Evolutionary conservation across 2,888 invertebrate genomes (phyloP).

Genomic region (Dasysyrphus tricinctus): DNA sequence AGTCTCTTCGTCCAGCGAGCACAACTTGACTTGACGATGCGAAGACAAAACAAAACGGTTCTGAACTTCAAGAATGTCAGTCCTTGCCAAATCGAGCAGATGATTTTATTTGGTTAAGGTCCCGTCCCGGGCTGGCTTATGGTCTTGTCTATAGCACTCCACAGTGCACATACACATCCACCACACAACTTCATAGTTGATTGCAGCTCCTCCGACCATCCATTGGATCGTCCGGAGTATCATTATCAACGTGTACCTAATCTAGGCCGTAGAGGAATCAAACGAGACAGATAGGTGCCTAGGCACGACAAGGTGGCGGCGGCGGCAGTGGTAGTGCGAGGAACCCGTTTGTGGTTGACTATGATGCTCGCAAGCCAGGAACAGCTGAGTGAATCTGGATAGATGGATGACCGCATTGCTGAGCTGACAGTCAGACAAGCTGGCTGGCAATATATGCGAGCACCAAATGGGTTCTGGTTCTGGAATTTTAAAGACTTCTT

Average conservation of each 20-base stretch:
- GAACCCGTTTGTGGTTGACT: slow-evolving; percentile 30
- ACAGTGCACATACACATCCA: not conserved
- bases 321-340: not conserved
- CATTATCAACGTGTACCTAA: slow-evolving; percentile 68
- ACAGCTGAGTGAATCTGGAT: slow-evolving; percentile 74
- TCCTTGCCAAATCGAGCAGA: slow-evolving; percentile 72
- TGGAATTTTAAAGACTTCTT: slow-evolving; percentile 72
- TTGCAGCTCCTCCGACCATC: slow-evolving; percentile 26
- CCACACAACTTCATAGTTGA: slow-evolving; percentile 60
- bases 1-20: slow-evolving; percentile 45
- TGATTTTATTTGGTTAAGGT: slow-evolving; percentile 72
- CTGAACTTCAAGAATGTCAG: slow-evolving; percentile 71
- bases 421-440: slow-evolving; percentile 72
- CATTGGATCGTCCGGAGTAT: slow-evolving; percentile 34
- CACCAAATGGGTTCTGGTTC: slow-evolving; percentile 63
- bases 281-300: slow-evolving; percentile 76
- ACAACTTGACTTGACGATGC: slow-evolving; percentile 26
- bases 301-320: slow-evolving; percentile 32
- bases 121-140: slow-evolving; percentile 38
- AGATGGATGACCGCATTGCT: slow-evolving; percentile 76
- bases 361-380: slow-evolving; percentile 30
- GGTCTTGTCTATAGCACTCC: not conserved
- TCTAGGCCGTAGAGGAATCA: slow-evolving; percentile 74
- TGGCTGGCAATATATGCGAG: slow-evolving; percentile 53
- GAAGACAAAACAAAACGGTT: slow-evolving; percentile 71